Base-by-base conservation (phyloP, 2,797 vertebrate species). In the Paedocypris micromegethes region DNA sequence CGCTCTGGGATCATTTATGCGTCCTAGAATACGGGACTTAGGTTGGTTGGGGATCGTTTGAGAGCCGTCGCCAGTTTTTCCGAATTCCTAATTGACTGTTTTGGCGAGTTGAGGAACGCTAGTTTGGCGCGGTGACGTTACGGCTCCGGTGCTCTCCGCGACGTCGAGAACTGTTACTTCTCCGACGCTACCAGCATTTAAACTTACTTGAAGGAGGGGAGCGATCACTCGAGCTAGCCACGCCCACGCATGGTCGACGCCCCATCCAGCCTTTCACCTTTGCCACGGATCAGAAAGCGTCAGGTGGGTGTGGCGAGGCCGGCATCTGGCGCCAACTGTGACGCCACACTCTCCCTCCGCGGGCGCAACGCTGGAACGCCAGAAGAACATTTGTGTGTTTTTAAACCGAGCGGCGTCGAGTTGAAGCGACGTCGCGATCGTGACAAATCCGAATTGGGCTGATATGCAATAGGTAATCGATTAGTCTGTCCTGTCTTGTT, bases 321-420 rank as follows among this genome's bases (percentile, higher is more conserved):
- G 3, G 4, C 58, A 4, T 48, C 48, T 57, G 64, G 46, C 53
- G 38, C 43, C 45, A 39, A 75, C 71, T 72, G 70, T 72, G 78
- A 79, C 40, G 40, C 63, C 71, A 72, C 52, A 48, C 67, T 43
- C 68, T 61, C 66, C 57, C 9, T 38, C 50, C 54, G 9, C 63
- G 54, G 61, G 72, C 65, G 69, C 55, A 73, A 65, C 52, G 74
- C 68, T 72, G 78, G 74, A 74, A 60, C 77, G 72, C 66, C 53
- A 76, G 73, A 79, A 78, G 81, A 82, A 83, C 83, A 87, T 88
- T 88, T 87, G 79, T 82, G 82, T 85, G 87, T 81, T 70, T 70
- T 79, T 83, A 82, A 78, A 75, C 51, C 9, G 9, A 78, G 74
- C 72, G 76, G 80, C 70, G 23, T 23, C 23, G 23, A 23, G 23